Evolutionary conservation across 1,140 invertebrate genomes (phyloP), one percentile per base, ranked within the genome.

Genomic region (Bombus ignitus): DNA sequence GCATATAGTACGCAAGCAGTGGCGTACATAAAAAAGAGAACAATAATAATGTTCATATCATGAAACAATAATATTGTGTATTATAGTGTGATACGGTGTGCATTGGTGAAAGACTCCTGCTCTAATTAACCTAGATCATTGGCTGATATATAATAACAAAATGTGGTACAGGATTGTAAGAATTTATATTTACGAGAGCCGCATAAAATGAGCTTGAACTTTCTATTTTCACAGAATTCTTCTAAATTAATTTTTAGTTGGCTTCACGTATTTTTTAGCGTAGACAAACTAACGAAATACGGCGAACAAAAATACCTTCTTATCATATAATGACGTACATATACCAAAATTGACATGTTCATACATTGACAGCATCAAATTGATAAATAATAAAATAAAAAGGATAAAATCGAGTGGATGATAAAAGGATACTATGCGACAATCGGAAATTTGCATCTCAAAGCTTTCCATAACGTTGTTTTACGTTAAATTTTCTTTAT

Each of bases 41-140:
- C 42, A 39, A 68, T 39, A 35, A 77, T 25, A 68, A 86, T 18
- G 80, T 75, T 81, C n/a, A 62, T 81, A 65, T 85, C 53, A 70
- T 91, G 89, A 91, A 94, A 93, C 93, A 95, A 95, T 95, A 95
- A 94, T 94, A 86, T 94, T 95, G 93, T 95, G 94, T 95, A 95
- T 95, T 95, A 95, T 95, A 95, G 94, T 95, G 93, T 88, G 89
- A 94, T 87, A 90, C 93, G 88, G 92, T 93, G 93, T 94, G 94
- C 92, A 89, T 93, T 94, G 94, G 91, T 94, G 94, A 93, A 93
- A 94, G 93, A 92, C 81, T 93, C 93, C 91, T 92, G 91, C 91
- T 94, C 89, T 90, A 85, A 92, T 92, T 92, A 94, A 94, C 87
- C 59, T 71, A 87, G n/a, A 89, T 80, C 81, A 88, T 89, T 88